These are phyloP conservation scores for Podotricha telesiphe DNA, from an alignment of 2,888 invertebrate species.

Conservation along the genomic window DNA sequence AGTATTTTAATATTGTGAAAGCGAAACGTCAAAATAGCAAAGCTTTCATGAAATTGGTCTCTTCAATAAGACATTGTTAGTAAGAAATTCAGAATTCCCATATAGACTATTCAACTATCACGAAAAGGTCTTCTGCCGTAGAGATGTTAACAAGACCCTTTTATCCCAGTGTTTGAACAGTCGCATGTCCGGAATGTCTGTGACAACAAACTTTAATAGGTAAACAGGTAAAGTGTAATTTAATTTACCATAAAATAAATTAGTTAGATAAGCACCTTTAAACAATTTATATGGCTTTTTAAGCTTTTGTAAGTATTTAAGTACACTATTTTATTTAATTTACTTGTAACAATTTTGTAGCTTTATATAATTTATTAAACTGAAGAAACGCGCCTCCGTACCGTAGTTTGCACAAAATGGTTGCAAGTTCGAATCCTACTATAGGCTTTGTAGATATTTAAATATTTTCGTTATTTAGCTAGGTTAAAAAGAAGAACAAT, in stretches of 20 bases:
- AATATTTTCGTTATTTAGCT: too few species aligned
- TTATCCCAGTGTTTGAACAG: conserved; percentile 34
- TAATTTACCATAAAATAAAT: conserved; percentile 25
- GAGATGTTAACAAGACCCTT: conserved; percentile 37
- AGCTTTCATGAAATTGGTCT: conserved; percentile 4
- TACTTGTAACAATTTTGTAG: not conserved
- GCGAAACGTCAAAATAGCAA: not conserved
- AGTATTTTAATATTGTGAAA: not conserved
- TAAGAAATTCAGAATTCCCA: conserved; percentile 27
- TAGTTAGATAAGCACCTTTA: conserved; percentile 9
- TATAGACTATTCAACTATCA: conserved; percentile 21
- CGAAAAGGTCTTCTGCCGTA: conserved; percentile 30
- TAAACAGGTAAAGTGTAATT: conserved; percentile 31
- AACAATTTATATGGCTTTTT: not conserved
- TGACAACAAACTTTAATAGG: conserved; percentile 35
- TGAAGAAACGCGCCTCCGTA: not conserved
- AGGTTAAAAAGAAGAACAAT: too few species aligned
- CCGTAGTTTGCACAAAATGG: too few species aligned
- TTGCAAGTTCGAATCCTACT: too few species aligned
- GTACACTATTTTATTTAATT: not conserved
- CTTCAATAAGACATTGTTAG: not conserved
- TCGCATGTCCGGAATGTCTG: conserved; percentile 34
- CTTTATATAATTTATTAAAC: not conserved
- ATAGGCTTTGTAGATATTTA: too few species aligned
- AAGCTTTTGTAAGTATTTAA: not conserved